Conservation (phyloP, 2,113 vertebrate genomes). For the Telmatochromis brachygnathus region DNA sequence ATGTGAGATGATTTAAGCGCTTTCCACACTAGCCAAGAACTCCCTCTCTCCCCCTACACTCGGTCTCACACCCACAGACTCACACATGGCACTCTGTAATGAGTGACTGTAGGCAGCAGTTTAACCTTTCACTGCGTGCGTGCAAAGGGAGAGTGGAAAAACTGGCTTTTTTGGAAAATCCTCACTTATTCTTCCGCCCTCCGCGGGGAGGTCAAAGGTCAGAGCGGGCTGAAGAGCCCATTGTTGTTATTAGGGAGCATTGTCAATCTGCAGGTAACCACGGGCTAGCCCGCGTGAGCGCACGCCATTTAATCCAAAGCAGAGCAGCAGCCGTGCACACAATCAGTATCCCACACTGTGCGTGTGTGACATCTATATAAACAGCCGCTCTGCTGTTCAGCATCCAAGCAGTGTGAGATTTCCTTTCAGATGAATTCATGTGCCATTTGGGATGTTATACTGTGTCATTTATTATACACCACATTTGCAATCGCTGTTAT, state of each 20-base stretch:
- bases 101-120: conserved; percentile 34
- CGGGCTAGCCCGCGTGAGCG: not conserved
- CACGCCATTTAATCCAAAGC: not conserved
- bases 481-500: conserved; percentile 11
- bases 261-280: not conserved
- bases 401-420: not conserved
- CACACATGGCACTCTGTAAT: conserved; percentile 27
- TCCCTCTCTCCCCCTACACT: not conserved
- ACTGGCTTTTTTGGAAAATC: not conserved
- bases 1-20: conserved; percentile 54
- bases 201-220: not conserved
- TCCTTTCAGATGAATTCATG: conserved; percentile 21
- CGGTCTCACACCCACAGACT: conserved; percentile 3
- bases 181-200: not conserved
- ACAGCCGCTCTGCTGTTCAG: not conserved
- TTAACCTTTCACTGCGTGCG: conserved; percentile 24
- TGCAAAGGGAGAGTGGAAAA: not conserved
- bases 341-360: not conserved
- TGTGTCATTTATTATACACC: conserved; percentile 1
- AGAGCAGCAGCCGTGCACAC: not conserved
- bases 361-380: not conserved
- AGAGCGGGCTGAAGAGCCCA: not conserved
- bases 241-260: conserved; percentile 4
- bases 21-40: conserved; percentile 35
- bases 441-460: conserved; percentile 7